Conservation (phyloP, 2,113 vertebrate species). For the Syngnathus typhle region DNA sequence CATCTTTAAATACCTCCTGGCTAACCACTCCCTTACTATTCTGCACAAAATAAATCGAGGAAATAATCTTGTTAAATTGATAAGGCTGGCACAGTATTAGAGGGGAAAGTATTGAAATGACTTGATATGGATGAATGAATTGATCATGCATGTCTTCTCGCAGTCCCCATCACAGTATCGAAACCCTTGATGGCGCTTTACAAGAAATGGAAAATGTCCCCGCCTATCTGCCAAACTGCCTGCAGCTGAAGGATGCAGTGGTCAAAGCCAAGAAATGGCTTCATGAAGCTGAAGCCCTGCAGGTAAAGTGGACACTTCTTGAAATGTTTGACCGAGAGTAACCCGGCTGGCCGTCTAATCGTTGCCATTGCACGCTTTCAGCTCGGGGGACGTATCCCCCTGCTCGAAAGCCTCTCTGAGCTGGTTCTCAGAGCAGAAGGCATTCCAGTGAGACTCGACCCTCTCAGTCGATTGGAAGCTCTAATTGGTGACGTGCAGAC, state of each 20-base stretch:
- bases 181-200: slow-evolving; percentile 75
- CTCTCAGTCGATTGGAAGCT: slow-evolving; percentile 81
- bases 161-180: slow-evolving; percentile 81
- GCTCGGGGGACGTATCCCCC: slow-evolving; percentile 85
- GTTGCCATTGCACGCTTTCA: slow-evolving; percentile 40
- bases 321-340: background rate
- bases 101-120: background rate
- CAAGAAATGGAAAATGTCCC: slow-evolving; percentile 87
- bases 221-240: slow-evolving; percentile 83
- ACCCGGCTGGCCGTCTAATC: background rate
- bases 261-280: slow-evolving; percentile 88
- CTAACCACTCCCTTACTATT: background rate
- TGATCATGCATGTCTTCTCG: slow-evolving; percentile 1
- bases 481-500: slow-evolving; percentile 82
- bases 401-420: slow-evolving; percentile 81
- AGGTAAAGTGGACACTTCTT: slow-evolving; percentile 67
- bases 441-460: slow-evolving; percentile 83
- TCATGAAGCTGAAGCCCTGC: slow-evolving; percentile 83
- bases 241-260: slow-evolving; percentile 79
- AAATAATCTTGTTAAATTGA: background rate
- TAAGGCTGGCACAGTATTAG: background rate
- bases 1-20: background rate
- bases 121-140: background rate
- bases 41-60: background rate
- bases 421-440: slow-evolving; percentile 80